Evolutionary conservation across 2,888 invertebrate genomes (phyloP).

Genomic region (Parelbella ahira): DNA sequence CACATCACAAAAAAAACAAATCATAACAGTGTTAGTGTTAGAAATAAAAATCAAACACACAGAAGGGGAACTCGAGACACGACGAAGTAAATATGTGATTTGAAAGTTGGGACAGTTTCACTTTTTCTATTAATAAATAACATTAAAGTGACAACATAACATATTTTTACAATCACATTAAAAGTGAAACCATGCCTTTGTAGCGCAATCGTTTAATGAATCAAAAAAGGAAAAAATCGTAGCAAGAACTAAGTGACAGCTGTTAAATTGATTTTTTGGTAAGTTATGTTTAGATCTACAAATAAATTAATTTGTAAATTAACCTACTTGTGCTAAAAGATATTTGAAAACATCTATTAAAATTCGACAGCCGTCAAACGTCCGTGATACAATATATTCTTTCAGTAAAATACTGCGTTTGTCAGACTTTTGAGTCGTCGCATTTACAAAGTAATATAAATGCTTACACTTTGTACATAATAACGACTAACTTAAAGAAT

Average conservation of each 20-base stretch:
- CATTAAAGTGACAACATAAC: slow-evolving; percentile 18
- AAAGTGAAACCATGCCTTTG: slow-evolving; percentile 28
- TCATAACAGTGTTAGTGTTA: slow-evolving; percentile 55
- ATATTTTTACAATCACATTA: slow-evolving; percentile 21
- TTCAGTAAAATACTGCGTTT: slow-evolving; percentile 43
- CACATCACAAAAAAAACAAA: slow-evolving; percentile 53
- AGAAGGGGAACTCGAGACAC: slow-evolving; percentile 30
- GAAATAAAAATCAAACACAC: slow-evolving; percentile 42
- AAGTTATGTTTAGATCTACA: slow-evolving; percentile 5
- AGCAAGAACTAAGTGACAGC: slow-evolving; percentile 28
- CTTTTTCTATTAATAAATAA: slow-evolving; percentile 29
- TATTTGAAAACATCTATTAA: neutral
- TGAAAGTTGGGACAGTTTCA: slow-evolving; percentile 39
- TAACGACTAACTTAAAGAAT: slow-evolving; percentile 18
- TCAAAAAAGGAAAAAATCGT: slow-evolving; percentile 12
- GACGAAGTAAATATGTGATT: slow-evolving; percentile 36
- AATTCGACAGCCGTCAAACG: slow-evolving; percentile 26
- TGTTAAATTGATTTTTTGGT: slow-evolving; percentile 23
- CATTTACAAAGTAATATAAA: slow-evolving; percentile 38
- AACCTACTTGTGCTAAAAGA: slow-evolving; percentile 17
- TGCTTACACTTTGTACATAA: slow-evolving; percentile 58
- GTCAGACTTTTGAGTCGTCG: slow-evolving; percentile 45
- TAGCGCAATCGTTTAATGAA: slow-evolving; percentile 21
- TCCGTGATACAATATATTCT: slow-evolving; percentile 21
- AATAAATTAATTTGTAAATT: slow-evolving; percentile 9